phyloP scores from a whole-genome alignment of 2,797 vertebrate genomes.

The Triplophysa bombifrons region DNA sequence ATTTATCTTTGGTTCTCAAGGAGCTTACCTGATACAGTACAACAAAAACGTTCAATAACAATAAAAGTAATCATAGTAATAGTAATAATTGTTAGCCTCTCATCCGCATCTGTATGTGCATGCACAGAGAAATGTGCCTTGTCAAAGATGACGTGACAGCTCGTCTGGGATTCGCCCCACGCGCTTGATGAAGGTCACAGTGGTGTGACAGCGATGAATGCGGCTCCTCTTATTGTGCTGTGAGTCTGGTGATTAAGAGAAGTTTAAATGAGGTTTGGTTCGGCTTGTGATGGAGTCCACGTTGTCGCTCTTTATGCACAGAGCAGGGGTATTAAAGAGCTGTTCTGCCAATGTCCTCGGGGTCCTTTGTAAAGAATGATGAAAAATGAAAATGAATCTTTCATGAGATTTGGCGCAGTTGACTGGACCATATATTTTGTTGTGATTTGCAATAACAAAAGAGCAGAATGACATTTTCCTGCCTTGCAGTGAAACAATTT shows the following conservation, averaged over 20 bases:
- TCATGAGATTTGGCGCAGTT: conserved; percentile 61
- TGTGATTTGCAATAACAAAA: conserved; percentile 63
- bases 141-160: conserved; percentile 38
- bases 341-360: conserved; percentile 56
- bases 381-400: conserved; percentile 63
- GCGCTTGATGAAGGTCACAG: conserved; percentile 47
- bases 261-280: conserved; percentile 56
- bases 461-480: conserved; percentile 62
- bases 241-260: conserved; percentile 52
- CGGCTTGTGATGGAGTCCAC: conserved; percentile 42
- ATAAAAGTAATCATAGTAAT: background rate
- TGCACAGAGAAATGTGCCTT: conserved; percentile 2
- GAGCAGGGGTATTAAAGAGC: conserved; percentile 51
- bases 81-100: background rate
- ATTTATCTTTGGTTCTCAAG: background rate
- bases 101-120: conserved; percentile 11
- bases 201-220: conserved; percentile 45
- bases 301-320: conserved; percentile 42
- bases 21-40: too few relatives aligned
- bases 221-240: conserved; percentile 39
- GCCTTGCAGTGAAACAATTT: conserved; percentile 58
- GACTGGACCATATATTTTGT: conserved; percentile 63
- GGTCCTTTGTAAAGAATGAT: conserved; percentile 58
- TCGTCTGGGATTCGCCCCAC: conserved; percentile 33
- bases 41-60: background rate